phyloP scores from a whole-genome alignment of 2,888 invertebrate genomes.

The Drosophila ezoana region DNA sequence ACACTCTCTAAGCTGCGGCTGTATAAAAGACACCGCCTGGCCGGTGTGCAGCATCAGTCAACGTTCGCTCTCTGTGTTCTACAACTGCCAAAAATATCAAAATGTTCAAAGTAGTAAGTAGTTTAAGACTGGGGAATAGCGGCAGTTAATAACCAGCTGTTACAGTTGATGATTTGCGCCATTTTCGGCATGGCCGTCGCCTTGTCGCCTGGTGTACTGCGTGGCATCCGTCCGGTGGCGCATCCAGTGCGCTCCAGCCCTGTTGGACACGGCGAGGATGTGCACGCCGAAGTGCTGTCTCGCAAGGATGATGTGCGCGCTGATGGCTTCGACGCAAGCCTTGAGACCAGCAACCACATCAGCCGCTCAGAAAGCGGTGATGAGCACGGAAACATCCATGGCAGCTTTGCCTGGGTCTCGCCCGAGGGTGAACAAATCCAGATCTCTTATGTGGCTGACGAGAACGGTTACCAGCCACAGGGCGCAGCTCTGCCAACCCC shows the following conservation, averaged over 20 bases:
- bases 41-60: constrained; percentile 59
- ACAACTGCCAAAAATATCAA: constrained; percentile 29
- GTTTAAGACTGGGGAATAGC: not conserved
- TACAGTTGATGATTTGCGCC: constrained; percentile 64
- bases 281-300: constrained; percentile 52
- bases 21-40: constrained; percentile 59
- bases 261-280: constrained; percentile 42
- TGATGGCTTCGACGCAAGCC: constrained; percentile 67
- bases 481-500: constrained; percentile 61
- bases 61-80: constrained; percentile 49
- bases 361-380: constrained; percentile 59
- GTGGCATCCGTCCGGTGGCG: not conserved
- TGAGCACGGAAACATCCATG: constrained; percentile 71
- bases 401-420: constrained; percentile 64
- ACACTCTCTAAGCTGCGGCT: not conserved
- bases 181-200: constrained; percentile 60
- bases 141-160: constrained; percentile 7
- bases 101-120: constrained; percentile 76
- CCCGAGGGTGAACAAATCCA: constrained; percentile 75
- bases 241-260: not conserved
- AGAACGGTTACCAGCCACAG: constrained; percentile 76
- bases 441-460: constrained; percentile 74
- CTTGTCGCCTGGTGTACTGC: constrained; percentile 1
- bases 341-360: constrained; percentile 69
- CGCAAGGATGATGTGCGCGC: constrained; percentile 66